phyloP scores from a whole-genome alignment of 2,113 vertebrate genomes.

The Orientallactaga bullata region DNA sequence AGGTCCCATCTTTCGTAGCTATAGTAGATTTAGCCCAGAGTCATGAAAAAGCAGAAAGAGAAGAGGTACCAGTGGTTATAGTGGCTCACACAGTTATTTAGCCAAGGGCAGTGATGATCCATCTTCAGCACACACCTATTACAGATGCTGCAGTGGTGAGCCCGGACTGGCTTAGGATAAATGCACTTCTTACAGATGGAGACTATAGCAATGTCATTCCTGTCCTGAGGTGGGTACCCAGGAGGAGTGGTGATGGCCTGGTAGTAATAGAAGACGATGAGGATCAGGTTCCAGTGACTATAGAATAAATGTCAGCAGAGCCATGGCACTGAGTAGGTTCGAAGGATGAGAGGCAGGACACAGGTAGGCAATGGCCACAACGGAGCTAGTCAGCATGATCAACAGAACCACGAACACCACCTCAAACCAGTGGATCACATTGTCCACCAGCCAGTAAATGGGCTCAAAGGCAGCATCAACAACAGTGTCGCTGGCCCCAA shows the following conservation, averaged over 20 bases:
- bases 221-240: constrained; percentile 93
- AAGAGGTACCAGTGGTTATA: constrained; percentile 99
- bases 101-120: no score
- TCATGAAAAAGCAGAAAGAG: constrained; percentile 97
- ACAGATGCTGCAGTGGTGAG: constrained; percentile 99
- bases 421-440: constrained; percentile 96
- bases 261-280: constrained; percentile 99
- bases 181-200: constrained; percentile 98
- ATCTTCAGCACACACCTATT: no score
- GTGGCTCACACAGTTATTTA: constrained; percentile 99
- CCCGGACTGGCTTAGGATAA: constrained; percentile 96
- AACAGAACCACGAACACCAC: constrained; percentile 96
- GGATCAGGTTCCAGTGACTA: constrained; percentile 96
- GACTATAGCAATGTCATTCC: constrained; percentile 91
- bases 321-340: constrained; percentile 92
- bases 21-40: constrained; percentile 96
- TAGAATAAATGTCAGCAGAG: constrained; percentile 95
- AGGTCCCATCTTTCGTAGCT: constrained; percentile 95
- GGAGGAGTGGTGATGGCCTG: constrained; percentile 95
- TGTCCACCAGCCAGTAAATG: constrained; percentile 96
- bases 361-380: constrained; percentile 92
- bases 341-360: constrained; percentile 93
- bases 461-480: constrained; percentile 96
- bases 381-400: constrained; percentile 93
- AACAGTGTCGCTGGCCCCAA: constrained; percentile 93